phyloP scores from a whole-genome alignment of 1,140 invertebrate genomes.

The Dinoponera quadriceps region DNA sequence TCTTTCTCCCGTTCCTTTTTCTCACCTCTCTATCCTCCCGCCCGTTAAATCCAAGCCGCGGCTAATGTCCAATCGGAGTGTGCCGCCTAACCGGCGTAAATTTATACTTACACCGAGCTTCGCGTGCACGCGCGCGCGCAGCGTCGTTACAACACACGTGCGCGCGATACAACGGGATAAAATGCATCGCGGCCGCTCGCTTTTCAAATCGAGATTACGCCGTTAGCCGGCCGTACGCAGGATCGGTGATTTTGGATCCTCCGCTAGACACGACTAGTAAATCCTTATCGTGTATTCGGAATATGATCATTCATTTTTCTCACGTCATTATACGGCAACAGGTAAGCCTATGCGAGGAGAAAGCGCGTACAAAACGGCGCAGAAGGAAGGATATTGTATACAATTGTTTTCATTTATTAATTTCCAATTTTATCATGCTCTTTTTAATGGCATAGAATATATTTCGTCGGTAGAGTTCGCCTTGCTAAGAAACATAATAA shows the following conservation, averaged over 20 bases:
- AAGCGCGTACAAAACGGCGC: background rate
- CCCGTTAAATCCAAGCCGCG: background rate
- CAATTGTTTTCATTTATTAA: no score
- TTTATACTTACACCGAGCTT: background rate
- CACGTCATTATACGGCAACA: background rate
- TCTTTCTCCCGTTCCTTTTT: background rate
- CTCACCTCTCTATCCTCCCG: background rate
- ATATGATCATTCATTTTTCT: conserved; percentile 15
- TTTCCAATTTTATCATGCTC: no score
- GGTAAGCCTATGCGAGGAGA: background rate
- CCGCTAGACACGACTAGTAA: background rate
- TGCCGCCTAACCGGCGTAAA: background rate
- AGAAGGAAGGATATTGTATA: no score
- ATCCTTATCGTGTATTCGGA: background rate
- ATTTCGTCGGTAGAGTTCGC: no score
- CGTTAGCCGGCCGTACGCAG: background rate
- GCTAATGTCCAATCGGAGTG: background rate
- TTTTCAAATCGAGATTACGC: background rate
- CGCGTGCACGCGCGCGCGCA: background rate
- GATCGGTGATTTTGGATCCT: conserved; percentile 2
- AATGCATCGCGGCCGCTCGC: background rate
- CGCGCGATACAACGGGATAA: conserved; percentile 1
- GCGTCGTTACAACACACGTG: background rate
- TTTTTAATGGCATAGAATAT: no score
- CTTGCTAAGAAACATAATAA: no score